Evolutionary conservation across 1,140 invertebrate species (phyloP), one percentile per base, ranked within the genome.

Genomic region (Phthorimaea operculella): DNA sequence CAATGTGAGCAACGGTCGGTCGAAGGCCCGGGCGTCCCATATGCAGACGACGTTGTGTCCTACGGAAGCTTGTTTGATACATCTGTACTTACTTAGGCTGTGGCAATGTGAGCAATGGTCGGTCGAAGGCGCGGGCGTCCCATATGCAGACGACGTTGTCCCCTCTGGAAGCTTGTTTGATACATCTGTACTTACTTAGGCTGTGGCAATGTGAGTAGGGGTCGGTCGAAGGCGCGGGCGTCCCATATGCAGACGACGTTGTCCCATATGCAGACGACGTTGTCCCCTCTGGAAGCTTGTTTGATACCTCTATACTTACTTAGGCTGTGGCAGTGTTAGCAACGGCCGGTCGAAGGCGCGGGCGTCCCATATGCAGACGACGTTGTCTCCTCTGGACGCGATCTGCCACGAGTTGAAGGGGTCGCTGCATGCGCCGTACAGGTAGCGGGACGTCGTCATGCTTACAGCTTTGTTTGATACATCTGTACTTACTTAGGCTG

Each of bases 11-110:
- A 97, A 87, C 9, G 95, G 94, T 73, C 94, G 93, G 63, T 96
- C 93, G 75, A 97, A 94, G 67, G 91, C 92, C 51, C 96, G 85
- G 28, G 91, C 89, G 83, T 98, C 96, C 96, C 96, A 98, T 48
- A 98, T 88, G 48, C 88, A 90, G 48, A 96, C 92, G 64, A 90
- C 88, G 71, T 90, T 92, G n/a, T n/a, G n/a, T n/a, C n/a, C n/a
- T n/a, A n/a, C n/a, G n/a, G n/a, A n/a, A n/a, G n/a, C n/a, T n/a
- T n/a, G n/a, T n/a, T n/a, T n/a, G n/a, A n/a, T n/a, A n/a, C n/a
- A 93, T 94, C n/a, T n/a, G n/a, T n/a, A n/a, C n/a, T n/a, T n/a
- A n/a, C n/a, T n/a, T n/a, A 11, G 82, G 84, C 64, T 94, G 93
- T 54, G 88, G 87, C 50, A 94, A 83, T 33, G 90, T 89, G 12